Evolutionary conservation across 2,797 vertebrate species (phyloP), one percentile per base, ranked within the genome.

Genomic region (Xenops minutus): DNA sequence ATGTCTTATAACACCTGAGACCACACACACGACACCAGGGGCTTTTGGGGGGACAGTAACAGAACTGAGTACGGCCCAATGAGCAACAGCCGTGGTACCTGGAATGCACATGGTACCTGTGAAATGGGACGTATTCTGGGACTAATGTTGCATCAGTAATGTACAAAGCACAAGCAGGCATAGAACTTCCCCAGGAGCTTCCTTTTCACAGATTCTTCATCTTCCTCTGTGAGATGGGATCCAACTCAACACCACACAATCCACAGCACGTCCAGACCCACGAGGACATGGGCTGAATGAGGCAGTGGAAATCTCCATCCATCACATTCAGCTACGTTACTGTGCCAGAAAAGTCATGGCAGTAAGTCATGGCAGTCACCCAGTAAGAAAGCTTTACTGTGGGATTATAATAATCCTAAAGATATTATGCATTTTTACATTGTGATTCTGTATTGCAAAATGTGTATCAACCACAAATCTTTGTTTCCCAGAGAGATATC

Each of bases 21-120:
- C 29, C 29, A 12, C 2, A 26, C 14, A 55, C 11, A 29, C 0
- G 0, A 39, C 49, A 78, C 51, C 74, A 64, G 10, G 0, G 0
- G 19, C 59, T 63, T 29, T 46, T 2, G 0, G 51, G 10, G 17
- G 2, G 23, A 27, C 58, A 27, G 22, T 18, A 49, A 43, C 21
- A 66, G 44, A 32, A 46, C n/a, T 0, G 2, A 59, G 48, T 17
- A 86, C 58, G 84, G 77, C 44, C 44, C 64, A 44, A 0, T 4
- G 15, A 56, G 43, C 55, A 79, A 39, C 30, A 73, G 54, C 14
- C 48, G n/a, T 0, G 0, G 43, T 18, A 20, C 17, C 46, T 20
- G 23, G 43, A 34, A 46, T 46, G 43, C 32, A n/a, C 63, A 26
- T 34, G 43, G 62, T 19, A n/a, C 8, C 43, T 16, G 32, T 3